A percentile compares a stretch with the other conserved stretches of the same genome.
phyloP scores from a whole-genome alignment of 2,888 invertebrate genomes.

The Meliscaeva auricollis region DNA sequence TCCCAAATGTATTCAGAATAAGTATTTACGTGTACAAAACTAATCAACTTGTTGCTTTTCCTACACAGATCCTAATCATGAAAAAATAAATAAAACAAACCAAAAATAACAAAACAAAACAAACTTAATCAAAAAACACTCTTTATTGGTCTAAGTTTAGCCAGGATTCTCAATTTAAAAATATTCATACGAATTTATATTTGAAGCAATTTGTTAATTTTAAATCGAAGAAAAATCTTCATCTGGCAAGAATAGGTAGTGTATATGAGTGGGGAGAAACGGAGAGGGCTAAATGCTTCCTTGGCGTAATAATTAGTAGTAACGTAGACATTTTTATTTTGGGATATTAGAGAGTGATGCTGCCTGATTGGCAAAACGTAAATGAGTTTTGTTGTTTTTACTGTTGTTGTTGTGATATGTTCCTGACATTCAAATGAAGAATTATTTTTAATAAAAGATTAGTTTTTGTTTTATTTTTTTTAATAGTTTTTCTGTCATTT shows the following conservation, averaged over 20 bases:
- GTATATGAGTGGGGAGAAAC: neutral
- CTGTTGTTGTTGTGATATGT: neutral
- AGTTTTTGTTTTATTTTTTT: neutral
- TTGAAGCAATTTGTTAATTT: conserved; percentile 65
- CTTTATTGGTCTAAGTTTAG: conserved; percentile 61
- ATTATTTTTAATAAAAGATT: no score
- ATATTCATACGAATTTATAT: conserved; percentile 65
- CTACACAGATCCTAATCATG: conserved; percentile 27
- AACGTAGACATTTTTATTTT: conserved; percentile 39
- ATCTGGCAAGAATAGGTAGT: conserved; percentile 6
- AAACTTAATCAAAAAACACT: conserved; percentile 16
- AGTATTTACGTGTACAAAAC: neutral
- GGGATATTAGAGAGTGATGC: conserved; percentile 14
- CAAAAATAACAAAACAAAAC: conserved; percentile 5
- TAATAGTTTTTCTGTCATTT: neutral
- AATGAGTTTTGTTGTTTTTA: conserved; percentile 4
- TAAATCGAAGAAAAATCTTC: conserved; percentile 51
- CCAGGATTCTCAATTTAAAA: conserved; percentile 69
- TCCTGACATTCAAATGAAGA: conserved; percentile 7
- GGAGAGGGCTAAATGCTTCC: conserved; percentile 7
- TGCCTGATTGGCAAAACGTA: conserved; percentile 4
- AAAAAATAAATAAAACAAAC: conserved; percentile 1
- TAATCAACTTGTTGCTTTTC: neutral
- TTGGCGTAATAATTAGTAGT: conserved; percentile 6
- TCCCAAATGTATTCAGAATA: no score